A percentile compares a stretch with the other conserved stretches of the same genome.
Conservation (phyloP, 2,797 vertebrate species). For the Hydrophis major region DNA sequence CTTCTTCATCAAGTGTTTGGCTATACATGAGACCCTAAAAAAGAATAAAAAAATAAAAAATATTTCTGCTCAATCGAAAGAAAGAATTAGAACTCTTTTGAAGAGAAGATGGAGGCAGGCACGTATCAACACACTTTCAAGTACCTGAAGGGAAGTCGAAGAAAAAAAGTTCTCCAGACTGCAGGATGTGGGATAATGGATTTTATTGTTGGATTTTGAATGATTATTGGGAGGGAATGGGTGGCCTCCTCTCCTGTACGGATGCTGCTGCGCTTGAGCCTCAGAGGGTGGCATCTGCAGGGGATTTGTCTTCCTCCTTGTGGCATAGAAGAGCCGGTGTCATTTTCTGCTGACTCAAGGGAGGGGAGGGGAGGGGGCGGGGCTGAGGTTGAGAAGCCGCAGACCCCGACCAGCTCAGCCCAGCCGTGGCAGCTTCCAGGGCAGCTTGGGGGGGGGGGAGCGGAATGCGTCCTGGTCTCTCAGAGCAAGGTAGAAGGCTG, state of each 20-base stretch:
- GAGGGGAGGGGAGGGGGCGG: neutral
- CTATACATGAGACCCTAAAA: too few species aligned
- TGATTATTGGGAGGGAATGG: neutral
- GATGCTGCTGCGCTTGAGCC: neutral
- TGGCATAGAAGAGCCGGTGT: neutral
- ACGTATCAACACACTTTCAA: neutral
- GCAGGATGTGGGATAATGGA: neutral
- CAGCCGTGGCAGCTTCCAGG: neutral
- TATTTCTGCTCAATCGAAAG: too few species aligned
- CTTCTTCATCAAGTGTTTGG: too few species aligned
- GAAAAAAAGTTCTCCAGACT: neutral
- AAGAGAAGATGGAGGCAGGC: neutral
- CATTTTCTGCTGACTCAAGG: neutral
- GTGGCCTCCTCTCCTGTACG: neutral
- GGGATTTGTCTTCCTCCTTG: neutral
- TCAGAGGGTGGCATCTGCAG: neutral
- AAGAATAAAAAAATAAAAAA: too few species aligned
- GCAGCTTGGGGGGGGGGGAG: neutral
- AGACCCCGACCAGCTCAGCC: neutral
- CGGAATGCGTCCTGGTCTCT: neutral
- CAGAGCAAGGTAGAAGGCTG: neutral
- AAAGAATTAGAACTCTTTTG: neutral
- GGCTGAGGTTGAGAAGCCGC: neutral
- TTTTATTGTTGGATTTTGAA: neutral
- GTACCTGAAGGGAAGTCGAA: neutral